Evolutionary conservation across 2,113 vertebrate genomes (phyloP).

Genomic region (Pelmatolapia mariae): DNA sequence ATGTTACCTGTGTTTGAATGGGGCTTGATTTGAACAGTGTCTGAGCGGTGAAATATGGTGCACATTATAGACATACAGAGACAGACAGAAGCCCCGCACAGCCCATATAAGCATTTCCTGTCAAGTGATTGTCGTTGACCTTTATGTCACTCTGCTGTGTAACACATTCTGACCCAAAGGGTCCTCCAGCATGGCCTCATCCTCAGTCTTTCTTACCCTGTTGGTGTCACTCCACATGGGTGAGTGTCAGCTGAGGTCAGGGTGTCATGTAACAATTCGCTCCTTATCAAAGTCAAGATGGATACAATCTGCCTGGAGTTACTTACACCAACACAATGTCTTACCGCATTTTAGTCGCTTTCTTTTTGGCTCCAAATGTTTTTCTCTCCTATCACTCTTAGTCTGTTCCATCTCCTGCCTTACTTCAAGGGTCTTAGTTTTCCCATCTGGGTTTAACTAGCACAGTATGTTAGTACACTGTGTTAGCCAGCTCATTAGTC

Average conservation of each 20-base stretch:
- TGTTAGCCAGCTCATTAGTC: neutral
- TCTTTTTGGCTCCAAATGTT: neutral
- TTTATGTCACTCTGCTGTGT: neutral
- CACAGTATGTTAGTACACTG: neutral
- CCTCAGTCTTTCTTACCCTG: conserved; percentile 7
- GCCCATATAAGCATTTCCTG: neutral
- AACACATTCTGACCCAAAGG: neutral
- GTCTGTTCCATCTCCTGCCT: neutral
- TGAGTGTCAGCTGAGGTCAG: conserved; percentile 11
- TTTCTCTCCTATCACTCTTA: neutral
- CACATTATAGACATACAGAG: neutral
- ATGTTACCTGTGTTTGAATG: neutral
- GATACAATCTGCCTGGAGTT: conserved; percentile 14
- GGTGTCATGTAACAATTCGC: conserved; percentile 17
- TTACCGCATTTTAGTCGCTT: neutral
- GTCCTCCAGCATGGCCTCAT: neutral
- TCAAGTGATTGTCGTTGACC: neutral
- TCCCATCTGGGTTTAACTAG: neutral
- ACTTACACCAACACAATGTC: neutral
- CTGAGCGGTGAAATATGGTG: conserved; percentile 10
- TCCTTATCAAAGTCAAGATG: conserved; percentile 10
- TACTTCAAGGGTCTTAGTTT: neutral
- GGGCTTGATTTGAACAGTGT: neutral
- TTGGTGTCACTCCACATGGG: conserved; percentile 10
- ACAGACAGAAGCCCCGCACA: neutral